These are phyloP conservation scores for Epinephelus malabaricus DNA, from an alignment of 2,797 vertebrate species.

Conservation along the genomic window DNA sequence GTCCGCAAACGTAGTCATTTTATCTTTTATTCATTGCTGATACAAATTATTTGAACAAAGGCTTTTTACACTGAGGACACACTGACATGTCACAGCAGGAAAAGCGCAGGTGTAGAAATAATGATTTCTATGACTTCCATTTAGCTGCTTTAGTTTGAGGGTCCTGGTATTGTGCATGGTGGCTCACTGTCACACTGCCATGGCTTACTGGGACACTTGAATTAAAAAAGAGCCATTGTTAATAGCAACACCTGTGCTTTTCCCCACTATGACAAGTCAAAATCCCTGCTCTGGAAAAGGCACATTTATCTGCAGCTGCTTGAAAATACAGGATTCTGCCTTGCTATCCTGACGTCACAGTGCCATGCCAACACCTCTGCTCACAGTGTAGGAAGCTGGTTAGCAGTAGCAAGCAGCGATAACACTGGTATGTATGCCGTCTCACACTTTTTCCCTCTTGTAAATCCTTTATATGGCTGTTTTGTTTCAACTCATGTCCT, in stretches of 20 bases:
- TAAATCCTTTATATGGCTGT: conserved; percentile 23
- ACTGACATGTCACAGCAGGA: neutral
- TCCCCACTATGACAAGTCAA: neutral
- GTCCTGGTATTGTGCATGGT: neutral
- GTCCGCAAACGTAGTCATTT: neutral
- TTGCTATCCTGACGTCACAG: neutral
- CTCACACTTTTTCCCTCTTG: conserved; percentile 1
- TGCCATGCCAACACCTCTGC: conserved; percentile 11
- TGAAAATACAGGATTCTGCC: neutral
- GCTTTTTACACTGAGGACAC: neutral
- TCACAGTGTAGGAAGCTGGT: conserved; percentile 18
- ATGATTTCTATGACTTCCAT: neutral
- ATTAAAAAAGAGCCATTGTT: neutral
- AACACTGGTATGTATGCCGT: neutral
- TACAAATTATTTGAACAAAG: neutral
- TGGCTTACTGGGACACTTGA: neutral
- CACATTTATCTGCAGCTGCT: neutral
- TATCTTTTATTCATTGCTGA: neutral
- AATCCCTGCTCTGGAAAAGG: neutral
- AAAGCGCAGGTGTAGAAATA: no score
- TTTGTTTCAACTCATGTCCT: conserved; percentile 42
- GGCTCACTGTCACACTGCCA: conserved; percentile 1
- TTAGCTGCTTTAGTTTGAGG: neutral
- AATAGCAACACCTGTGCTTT: neutral
- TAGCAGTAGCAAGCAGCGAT: conserved; percentile 1